Conservation (phyloP, 2,888 invertebrate genomes). For the Acronicta psi region DNA sequence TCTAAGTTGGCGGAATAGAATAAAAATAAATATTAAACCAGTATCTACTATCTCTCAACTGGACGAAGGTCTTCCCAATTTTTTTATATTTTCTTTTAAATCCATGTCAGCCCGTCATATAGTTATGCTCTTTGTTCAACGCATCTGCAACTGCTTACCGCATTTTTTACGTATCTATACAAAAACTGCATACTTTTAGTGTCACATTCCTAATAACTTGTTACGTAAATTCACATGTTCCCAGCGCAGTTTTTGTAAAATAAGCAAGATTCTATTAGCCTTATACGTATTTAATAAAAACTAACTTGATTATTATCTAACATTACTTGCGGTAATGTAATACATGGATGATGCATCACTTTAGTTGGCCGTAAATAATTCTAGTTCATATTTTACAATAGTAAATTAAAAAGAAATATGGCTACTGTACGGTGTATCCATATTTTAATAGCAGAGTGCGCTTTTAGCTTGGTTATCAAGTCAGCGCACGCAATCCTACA, state of each 20-base stretch:
- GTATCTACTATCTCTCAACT: too few relatives aligned
- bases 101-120: too few relatives aligned
- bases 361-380: slow-evolving; percentile 47
- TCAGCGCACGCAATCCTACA: slow-evolving; percentile 81
- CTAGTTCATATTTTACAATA: slow-evolving; percentile 32
- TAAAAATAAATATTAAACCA: too few relatives aligned
- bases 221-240: slow-evolving; percentile 11
- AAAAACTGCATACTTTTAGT: too few relatives aligned
- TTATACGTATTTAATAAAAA: slow-evolving; percentile 19
- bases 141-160: too few relatives aligned
- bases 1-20: too few relatives aligned
- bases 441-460: slow-evolving; percentile 66
- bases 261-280: slow-evolving; percentile 9
- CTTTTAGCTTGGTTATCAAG: slow-evolving; percentile 80
- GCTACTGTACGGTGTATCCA: slow-evolving; percentile 64
- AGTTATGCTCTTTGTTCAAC: too few relatives aligned
- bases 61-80: too few relatives aligned
- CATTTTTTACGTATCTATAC: too few relatives aligned
- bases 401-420: slow-evolving; percentile 50
- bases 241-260: slow-evolving; percentile 16
- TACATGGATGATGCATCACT: slow-evolving; percentile 46
- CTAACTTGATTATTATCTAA: slow-evolving; percentile 35
- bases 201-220: background rate
- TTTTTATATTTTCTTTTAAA: too few relatives aligned
- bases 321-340: slow-evolving; percentile 23